A percentile compares a stretch with the other conserved stretches of the same genome.
phyloP scores from a whole-genome alignment of 1,140 invertebrate genomes.

The Caerostris extrusa region DNA sequence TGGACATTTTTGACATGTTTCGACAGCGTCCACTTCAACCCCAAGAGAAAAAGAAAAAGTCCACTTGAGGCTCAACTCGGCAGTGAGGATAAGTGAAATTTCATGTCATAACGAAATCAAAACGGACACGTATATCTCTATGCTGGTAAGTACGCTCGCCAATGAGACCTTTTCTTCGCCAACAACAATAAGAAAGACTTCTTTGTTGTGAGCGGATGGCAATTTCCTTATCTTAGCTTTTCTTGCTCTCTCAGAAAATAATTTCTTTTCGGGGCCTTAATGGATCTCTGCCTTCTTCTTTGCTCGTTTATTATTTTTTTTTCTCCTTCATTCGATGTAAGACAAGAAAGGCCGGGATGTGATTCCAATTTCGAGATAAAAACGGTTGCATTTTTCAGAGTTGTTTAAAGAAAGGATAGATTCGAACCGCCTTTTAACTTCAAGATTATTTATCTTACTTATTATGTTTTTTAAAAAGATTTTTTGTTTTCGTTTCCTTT shows the following conservation, averaged over 20 bases:
- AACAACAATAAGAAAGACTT: neutral
- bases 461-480: too few species aligned
- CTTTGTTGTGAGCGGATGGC: neutral
- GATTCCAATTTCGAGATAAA: slow-evolving; percentile 27
- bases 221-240: slow-evolving; percentile 34
- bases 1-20: slow-evolving; percentile 64
- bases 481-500: neutral
- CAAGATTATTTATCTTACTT: neutral
- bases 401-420: neutral
- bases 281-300: neutral
- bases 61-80: neutral
- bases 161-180: neutral
- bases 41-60: neutral
- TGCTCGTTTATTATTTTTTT: neutral
- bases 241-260: neutral
- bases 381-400: neutral
- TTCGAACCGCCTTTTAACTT: neutral
- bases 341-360: neutral
- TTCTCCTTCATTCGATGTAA: neutral
- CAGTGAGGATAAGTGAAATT: slow-evolving; percentile 61
- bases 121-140: slow-evolving; percentile 6
- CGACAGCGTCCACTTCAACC: slow-evolving; percentile 43
- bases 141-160: neutral
- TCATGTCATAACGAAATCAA: slow-evolving; percentile 40
- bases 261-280: slow-evolving; percentile 26